Base-by-base conservation (phyloP, 2,888 invertebrate species). In the Cephonodes hylas region DNA sequence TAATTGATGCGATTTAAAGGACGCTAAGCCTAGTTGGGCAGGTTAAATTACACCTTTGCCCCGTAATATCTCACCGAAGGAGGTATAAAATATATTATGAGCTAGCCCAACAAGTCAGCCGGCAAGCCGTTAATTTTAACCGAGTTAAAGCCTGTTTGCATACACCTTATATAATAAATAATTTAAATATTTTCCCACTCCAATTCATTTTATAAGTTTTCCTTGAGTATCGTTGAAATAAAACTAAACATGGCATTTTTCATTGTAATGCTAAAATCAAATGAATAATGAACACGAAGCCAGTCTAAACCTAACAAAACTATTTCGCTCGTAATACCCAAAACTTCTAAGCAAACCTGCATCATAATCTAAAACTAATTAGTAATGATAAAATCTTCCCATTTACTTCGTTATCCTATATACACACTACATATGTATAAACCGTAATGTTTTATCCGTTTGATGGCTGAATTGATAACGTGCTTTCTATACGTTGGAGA, bases 41-140 rank as follows among this genome's bases (percentile, higher is more conserved):
- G 53, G 27, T 27, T 53, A 53, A 53, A 53, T 53, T 53, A 53
- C 53, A 31, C 53, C 53, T 53, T 31, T 53, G 53, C 31, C 1
- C 53, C 31, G 53, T 31, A 53, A 31, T 53, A 53, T 53, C 53
- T 59, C 22, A 38, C n/a, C 22, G 59, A 62, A 61, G 59, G 64
- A 61, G 56, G 42, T 31, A 45, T 66, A 68, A 64, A 67, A 66
- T 66, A 67, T 62, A 67, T 53, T 53, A 53, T 53, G 53, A 53
- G 53, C 18, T 31, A 53, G 18, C 27, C 53, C 18, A 72, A 64
- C 61, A 60, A 66, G 66, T 62, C 58, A 31, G 62, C 56, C 59
- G 58, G 62, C 25, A 65, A 61, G 63, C 59, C 66, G 67, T 71
- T 74, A 68, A 75, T 73, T 72, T 68, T 48, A 58, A 63, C 67